Conservation (phyloP, 1,140 invertebrate species). For the Anthonomus grandis region DNA sequence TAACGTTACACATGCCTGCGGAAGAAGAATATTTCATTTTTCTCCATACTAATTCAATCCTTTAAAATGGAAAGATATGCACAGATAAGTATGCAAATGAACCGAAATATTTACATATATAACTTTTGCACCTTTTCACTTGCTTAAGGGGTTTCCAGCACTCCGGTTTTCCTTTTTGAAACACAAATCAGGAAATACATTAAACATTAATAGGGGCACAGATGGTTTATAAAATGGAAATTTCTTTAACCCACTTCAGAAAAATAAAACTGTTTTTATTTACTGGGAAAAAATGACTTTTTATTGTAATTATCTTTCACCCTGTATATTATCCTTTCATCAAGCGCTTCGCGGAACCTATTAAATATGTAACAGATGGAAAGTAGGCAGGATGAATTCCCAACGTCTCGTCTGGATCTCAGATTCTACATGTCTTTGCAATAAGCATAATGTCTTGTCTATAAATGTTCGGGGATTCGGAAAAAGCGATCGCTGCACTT, state of each 20-base stretch:
- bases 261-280: background rate
- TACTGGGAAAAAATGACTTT: background rate
- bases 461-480: background rate
- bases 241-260: too few species aligned
- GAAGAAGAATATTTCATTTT: too few species aligned
- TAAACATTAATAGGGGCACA: conserved; percentile 7
- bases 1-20: too few species aligned
- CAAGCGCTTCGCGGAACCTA: too few species aligned
- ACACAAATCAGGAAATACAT: conserved; percentile 8
- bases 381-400: background rate
- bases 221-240: background rate
- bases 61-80: too few species aligned
- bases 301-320: background rate
- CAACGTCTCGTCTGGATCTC: background rate
- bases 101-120: conserved; percentile 12
- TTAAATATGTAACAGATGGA: background rate
- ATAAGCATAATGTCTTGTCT: background rate
- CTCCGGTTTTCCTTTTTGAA: conserved; percentile 9
- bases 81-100: conserved; percentile 2
- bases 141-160: conserved; percentile 4
- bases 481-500: background rate
- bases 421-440: background rate
- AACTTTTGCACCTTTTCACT: conserved; percentile 3
- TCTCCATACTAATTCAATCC: too few species aligned
- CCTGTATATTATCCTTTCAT: too few species aligned